Base-by-base conservation (phyloP, 1,140 invertebrate species). In the Brachionus rotundiformis region DNA sequence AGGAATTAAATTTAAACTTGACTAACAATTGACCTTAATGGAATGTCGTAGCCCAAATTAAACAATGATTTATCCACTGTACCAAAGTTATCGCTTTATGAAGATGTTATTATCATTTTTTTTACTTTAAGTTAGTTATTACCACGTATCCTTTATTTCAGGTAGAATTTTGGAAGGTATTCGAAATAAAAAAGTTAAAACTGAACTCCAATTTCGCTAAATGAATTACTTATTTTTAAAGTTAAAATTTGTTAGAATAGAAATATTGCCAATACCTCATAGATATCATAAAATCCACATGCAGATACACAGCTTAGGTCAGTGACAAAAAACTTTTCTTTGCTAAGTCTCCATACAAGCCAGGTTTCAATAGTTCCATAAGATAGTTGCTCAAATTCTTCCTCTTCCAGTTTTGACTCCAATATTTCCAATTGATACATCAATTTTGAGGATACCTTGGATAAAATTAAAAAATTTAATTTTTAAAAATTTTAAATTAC, bases 281-380 rank as follows among this genome's bases (percentile, higher is more conserved):
- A 76, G 1, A 54, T 29, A 54, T 76, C 73, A 54, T 76, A 76
- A 31, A 76, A 16, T 49, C 73, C 73, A 33, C 41, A 49, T 7
- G 41, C 19, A 16, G 23, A 49, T 8, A 47, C 73, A 54, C 73
- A 76, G n/a, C 23, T 29, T 10, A 76, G n/a, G 54, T 76, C 73
- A 29, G 73, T 76, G 6, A 49, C 41, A 76, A 49, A 54, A 49
- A 27, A 16, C n/a, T 54, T 49, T 49, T 54, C 73, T 49, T 31
- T 54, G 27, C 41, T 76, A 7, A 76, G 16, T 29, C 7, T 54
- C 73, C 73, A 76, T 7, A 54, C 73, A 1, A 76, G 25, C 73
- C 73, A 76, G n/a, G 73, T 54, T 31, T 76, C 73, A 31, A 76
- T 76, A 31, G 41, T 49, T n/a, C 73, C 73, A 54, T 31, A 76